Percentiles rank a stretch among this genome's conserved stretches.
Conservation (phyloP, 2,797 vertebrate species). For the Pristis pectinata region DNA sequence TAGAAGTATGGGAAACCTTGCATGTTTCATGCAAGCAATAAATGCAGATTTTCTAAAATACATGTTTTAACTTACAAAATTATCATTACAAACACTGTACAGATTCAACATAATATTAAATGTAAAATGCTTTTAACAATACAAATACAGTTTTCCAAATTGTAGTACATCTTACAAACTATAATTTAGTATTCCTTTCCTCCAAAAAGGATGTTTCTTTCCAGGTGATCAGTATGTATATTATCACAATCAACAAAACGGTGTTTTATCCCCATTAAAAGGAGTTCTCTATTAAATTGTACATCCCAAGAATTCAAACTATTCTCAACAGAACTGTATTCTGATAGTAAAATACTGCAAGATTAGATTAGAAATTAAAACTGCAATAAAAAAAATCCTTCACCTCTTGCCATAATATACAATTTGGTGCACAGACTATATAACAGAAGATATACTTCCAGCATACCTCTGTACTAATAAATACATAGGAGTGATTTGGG, state of each 20-base stretch:
- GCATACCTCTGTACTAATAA: neutral
- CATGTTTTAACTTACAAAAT: neutral
- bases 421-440: too few species aligned
- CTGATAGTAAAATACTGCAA: neutral
- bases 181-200: neutral
- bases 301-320: neutral
- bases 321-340: neutral
- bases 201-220: neutral
- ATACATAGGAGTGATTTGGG: neutral
- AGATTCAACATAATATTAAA: neutral
- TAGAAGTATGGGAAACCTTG: neutral
- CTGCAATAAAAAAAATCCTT: neutral
- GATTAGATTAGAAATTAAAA: neutral
- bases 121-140: neutral
- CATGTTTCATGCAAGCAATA: neutral
- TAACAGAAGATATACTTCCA: neutral
- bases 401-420: neutral
- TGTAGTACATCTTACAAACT: neutral
- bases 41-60: neutral
- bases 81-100: neutral
- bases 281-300: too few species aligned
- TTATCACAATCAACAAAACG: neutral
- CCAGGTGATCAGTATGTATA: neutral
- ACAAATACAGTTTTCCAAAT: neutral
- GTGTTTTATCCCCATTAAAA: neutral